Conservation (phyloP, 1,140 invertebrate species). For the Caenorhabditis remanei region DNA sequence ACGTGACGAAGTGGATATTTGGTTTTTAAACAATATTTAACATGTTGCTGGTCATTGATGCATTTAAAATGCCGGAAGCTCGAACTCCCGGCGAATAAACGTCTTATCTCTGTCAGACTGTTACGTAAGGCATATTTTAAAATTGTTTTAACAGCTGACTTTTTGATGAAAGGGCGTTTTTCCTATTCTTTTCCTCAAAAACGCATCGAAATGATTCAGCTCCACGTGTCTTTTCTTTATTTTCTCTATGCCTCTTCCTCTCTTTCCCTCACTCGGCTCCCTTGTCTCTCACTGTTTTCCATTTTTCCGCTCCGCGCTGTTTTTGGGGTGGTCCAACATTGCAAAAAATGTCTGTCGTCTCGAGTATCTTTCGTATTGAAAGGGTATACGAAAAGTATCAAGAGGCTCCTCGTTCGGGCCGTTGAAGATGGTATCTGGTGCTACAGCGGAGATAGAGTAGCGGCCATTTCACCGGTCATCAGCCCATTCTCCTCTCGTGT, state of each 20-base stretch:
- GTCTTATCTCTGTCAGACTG: background rate
- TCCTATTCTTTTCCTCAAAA: background rate
- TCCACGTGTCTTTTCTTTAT: constrained; percentile 18
- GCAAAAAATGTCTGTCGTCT: constrained; percentile 33
- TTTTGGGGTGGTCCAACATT: constrained; percentile 24
- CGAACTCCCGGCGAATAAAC: background rate
- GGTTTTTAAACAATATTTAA: background rate
- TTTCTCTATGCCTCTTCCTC: constrained; percentile 25
- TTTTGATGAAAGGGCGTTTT: background rate
- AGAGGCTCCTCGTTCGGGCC: constrained; percentile 46
- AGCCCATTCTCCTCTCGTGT: constrained; percentile 20
- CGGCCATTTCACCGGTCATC: constrained; percentile 40
- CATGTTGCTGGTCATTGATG: constrained; percentile 16
- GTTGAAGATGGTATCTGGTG: constrained; percentile 51
- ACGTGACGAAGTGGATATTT: background rate
- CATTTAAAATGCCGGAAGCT: background rate
- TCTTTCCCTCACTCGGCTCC: background rate
- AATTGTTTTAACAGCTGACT: constrained; percentile 27
- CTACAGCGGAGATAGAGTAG: constrained; percentile 31
- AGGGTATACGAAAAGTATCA: constrained; percentile 23
- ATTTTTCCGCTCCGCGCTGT: background rate
- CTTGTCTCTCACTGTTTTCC: constrained; percentile 1
- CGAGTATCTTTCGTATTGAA: constrained; percentile 21
- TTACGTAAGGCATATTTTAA: background rate
- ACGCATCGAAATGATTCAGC: background rate